A percentile compares a stretch with the other conserved stretches of the same genome.
phyloP scores from a whole-genome alignment of 2,113 vertebrate species.

The Vombatus ursinus region DNA sequence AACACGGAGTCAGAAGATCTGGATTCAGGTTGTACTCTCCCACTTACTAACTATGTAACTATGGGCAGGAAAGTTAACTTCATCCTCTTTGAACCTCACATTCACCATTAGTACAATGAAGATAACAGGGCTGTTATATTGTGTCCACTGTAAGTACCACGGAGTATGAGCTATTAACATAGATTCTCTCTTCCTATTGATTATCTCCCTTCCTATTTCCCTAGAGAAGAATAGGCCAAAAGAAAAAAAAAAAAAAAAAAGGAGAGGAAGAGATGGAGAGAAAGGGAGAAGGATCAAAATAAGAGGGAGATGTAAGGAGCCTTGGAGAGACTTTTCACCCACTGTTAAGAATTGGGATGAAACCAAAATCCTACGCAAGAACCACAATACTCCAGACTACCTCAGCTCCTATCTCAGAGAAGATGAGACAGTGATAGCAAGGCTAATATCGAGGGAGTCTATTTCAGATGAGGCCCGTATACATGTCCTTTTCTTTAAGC shows the following conservation, averaged over 20 bases:
- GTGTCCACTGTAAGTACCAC: background rate
- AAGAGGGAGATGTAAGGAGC: background rate
- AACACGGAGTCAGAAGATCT: background rate
- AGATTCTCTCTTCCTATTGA: background rate
- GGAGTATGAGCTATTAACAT: background rate
- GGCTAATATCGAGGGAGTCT: constrained; percentile 31
- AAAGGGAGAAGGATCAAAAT: background rate
- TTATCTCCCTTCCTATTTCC: background rate
- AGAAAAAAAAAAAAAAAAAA: background rate
- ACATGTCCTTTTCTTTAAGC: background rate
- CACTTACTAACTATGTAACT: background rate
- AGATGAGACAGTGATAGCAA: background rate
- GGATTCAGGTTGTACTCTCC: background rate
- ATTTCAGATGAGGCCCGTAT: background rate
- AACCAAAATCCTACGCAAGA: background rate
- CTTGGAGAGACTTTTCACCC: background rate
- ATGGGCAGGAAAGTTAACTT: background rate
- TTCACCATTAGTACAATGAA: background rate
- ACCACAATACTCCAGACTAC: background rate
- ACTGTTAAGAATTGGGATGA: background rate
- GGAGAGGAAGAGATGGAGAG: background rate
- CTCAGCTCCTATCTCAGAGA: background rate
- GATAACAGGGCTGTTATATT: background rate
- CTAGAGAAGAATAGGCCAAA: background rate
- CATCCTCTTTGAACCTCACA: background rate